Conservation (phyloP, 2,797 vertebrate species). For the Phalanger gymnotis region DNA sequence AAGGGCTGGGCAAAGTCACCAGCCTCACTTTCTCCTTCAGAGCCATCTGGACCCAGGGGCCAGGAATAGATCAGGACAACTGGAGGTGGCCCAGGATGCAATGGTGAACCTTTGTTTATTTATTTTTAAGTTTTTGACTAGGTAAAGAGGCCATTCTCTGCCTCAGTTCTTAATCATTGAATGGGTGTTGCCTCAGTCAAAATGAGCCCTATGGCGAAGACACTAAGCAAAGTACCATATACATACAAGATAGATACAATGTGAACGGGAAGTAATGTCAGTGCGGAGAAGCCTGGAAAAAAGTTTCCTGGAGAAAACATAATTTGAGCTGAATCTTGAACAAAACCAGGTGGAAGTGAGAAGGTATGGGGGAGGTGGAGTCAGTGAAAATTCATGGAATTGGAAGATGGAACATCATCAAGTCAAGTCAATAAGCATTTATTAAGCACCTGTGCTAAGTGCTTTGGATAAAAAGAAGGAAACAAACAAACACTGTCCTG, state of each 20-base stretch:
- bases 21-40: too few species aligned
- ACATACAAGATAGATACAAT: not conserved
- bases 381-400: not conserved
- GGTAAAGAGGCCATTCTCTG: too few species aligned
- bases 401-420: not conserved
- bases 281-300: not conserved
- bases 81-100: too few species aligned
- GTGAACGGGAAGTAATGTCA: not conserved
- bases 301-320: not conserved
- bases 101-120: too few species aligned
- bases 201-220: not conserved
- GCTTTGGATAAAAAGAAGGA: not conserved
- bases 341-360: not conserved
- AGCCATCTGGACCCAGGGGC: too few species aligned
- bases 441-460: not conserved
- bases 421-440: not conserved
- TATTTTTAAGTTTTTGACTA: too few species aligned
- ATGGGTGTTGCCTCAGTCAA: too few species aligned
- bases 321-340: not conserved
- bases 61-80: too few species aligned
- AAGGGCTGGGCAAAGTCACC: too few species aligned
- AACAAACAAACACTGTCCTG: too few species aligned
- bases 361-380: not conserved
- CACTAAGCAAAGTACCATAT: not conserved
- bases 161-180: too few species aligned